Evolutionary conservation across 2,888 invertebrate species (phyloP), one percentile per base, ranked within the genome.

Genomic region (Melanchra persicariae): DNA sequence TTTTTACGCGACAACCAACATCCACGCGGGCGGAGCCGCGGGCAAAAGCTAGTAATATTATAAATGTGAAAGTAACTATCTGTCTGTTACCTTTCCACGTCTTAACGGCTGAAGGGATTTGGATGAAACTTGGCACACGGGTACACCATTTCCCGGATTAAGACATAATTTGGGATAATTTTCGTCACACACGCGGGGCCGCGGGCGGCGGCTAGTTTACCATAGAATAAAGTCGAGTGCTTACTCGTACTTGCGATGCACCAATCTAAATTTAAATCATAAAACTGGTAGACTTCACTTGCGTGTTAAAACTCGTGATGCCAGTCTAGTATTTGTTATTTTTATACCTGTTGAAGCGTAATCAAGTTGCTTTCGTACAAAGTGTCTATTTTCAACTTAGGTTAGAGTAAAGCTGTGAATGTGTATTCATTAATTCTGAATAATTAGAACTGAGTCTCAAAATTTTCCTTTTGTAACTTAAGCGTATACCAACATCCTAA

Each of bases 341-440:
- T 68, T 67, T 60, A 67, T 75, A 83, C 81, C 54, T 67, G 83
- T 81, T 67, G 61, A 54, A 15, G 34, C 34, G 67, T 59, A 51
- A n/a, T 37, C 45, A 37, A 43, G 40, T 62, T 10, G 51, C 26
- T 17, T 7, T 34, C 26, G 40, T 45, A 64, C 8, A 24, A 55
- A 58, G 10, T 24, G 24, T 22, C 12, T 60, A 54, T 62, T 55
- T 51, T 54, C 45, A 62, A 66, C 43, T 26, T 34, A 8, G 4
- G 22, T 45, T 54, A 45, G 17, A 37, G 19, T 9, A 12, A 49
- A 37, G 24, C 9, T 49, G 15, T 43, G 8, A 12, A n/a, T n/a
- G n/a, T 43, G 26, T 55, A 51, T 51, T 51, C n/a, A 17, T 57
- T 10, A 34, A 34, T 22, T 34, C n/a, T 17, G 43, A 51, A 24